Percentiles rank a stretch among this genome's conserved stretches.
Conservation (phyloP, 35 echinoderm and acorn worm species). For the Apostichopus japonicus region DNA sequence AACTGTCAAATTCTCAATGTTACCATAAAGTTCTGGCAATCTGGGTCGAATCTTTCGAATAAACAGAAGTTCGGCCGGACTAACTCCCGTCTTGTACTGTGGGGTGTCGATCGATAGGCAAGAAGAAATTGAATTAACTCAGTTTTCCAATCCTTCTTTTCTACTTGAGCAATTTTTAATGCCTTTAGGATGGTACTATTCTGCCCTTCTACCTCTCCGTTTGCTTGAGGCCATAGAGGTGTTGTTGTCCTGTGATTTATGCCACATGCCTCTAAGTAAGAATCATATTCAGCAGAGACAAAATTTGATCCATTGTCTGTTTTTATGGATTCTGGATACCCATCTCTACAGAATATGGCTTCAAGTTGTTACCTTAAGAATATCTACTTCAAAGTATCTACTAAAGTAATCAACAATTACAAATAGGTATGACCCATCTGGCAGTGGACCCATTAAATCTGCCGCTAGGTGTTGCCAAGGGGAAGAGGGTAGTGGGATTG, state of each 20-base stretch:
- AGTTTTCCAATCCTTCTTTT: conserved; percentile 63
- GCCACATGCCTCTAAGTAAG: conserved; percentile 36
- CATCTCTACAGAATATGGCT: conserved; percentile 63
- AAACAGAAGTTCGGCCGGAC: conserved; percentile 66
- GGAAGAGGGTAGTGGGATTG: conserved; percentile 38
- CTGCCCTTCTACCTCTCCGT: conserved; percentile 70
- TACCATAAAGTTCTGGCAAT: conserved; percentile 39
- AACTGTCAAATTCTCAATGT: not conserved
- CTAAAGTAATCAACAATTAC: conserved; percentile 77
- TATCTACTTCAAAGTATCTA: conserved; percentile 69
- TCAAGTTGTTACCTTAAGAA: conserved; percentile 57
- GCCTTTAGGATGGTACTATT: conserved; percentile 59
- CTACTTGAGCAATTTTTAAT: conserved; percentile 48
- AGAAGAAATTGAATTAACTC: conserved; percentile 56
- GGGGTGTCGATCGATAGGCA: conserved; percentile 65
- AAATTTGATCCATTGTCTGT: conserved; percentile 78
- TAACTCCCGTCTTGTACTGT: conserved; percentile 58
- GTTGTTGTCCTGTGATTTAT: conserved; percentile 56
- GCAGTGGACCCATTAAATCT: conserved; percentile 67
- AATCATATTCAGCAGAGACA: conserved; percentile 37
- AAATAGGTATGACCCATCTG: conserved; percentile 63
- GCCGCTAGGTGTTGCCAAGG: conserved; percentile 77
- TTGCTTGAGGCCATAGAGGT: conserved; percentile 62
- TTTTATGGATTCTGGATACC: conserved; percentile 59
- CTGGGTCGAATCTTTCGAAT: conserved; percentile 58